Percentiles rank a stretch among this genome's conserved stretches.
Conservation (phyloP, 2,888 invertebrate species). For the Pterostichus niger region DNA sequence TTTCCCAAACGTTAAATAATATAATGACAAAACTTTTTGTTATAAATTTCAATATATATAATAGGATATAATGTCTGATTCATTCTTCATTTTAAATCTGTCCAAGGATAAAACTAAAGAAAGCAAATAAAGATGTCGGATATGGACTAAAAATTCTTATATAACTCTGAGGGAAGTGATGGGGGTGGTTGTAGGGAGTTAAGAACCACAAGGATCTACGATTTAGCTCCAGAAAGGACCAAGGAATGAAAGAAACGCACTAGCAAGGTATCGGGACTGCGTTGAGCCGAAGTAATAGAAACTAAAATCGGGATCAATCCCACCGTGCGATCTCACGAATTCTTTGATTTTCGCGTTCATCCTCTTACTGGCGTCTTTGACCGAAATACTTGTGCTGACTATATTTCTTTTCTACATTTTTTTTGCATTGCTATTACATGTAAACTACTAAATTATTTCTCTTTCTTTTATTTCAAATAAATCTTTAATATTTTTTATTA, state of each 20-base stretch:
- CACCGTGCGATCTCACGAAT: slow-evolving; percentile 13
- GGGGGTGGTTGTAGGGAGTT: not conserved
- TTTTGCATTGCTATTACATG: no score
- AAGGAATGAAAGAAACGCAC: not conserved
- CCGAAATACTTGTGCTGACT: not conserved
- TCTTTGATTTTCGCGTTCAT: slow-evolving; percentile 57
- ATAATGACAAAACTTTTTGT: no score
- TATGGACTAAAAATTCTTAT: not conserved
- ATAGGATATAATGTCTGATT: no score
- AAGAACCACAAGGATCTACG: not conserved
- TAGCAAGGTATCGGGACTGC: not conserved
- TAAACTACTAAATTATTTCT: no score
- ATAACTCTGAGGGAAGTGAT: not conserved
- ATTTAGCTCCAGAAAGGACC: not conserved
- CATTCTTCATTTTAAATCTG: not conserved
- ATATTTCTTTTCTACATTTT: not conserved
- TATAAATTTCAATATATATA: no score
- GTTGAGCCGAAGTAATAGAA: slow-evolving; percentile 40
- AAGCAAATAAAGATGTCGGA: not conserved
- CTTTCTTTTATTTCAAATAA: no score
- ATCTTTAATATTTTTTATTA: no score
- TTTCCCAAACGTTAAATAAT: no score
- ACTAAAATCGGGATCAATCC: slow-evolving; percentile 46
- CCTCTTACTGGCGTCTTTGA: slow-evolving; percentile 16
- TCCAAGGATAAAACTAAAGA: not conserved